Conservation (phyloP, 2,113 vertebrate species). For the Emydocephalus ijimae region DNA sequence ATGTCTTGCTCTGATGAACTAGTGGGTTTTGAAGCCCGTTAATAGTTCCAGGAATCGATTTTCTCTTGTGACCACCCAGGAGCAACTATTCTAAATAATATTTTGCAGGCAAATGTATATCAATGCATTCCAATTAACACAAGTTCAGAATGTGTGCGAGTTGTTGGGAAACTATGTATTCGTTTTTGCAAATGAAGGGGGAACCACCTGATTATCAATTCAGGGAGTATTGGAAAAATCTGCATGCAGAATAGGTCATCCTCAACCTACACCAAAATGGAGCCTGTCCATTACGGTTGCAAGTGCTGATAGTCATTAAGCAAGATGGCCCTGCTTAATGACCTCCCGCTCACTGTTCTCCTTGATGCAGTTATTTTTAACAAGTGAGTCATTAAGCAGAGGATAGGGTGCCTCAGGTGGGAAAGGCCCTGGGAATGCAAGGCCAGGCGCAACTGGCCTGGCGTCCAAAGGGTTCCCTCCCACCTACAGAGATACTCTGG, state of each 20-base stretch:
- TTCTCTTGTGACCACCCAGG: not conserved
- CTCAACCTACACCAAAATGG: not conserved
- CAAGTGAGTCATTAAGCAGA: not conserved
- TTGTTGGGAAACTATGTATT: not conserved
- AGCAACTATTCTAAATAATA: not conserved
- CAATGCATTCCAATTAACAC: not conserved
- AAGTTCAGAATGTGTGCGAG: not conserved
- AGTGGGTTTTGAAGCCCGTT: not conserved
- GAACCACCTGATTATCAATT: not conserved
- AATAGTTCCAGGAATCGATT: not conserved
- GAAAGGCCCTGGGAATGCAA: not conserved
- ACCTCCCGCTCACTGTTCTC: not conserved
- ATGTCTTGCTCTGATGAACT: not conserved
- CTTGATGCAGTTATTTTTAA: not conserved
- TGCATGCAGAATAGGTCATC: not conserved
- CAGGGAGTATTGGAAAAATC: not conserved
- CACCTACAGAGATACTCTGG: not conserved
- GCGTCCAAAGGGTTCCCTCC: not conserved
- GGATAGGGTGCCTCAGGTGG: not conserved
- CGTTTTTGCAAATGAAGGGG: not conserved
- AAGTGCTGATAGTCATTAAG: not conserved
- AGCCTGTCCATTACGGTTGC: not conserved
- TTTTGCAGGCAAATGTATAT: not conserved
- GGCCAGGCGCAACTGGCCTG: not conserved
- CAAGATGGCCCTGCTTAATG: not conserved